A percentile compares a stretch with the other conserved stretches of the same genome.
phyloP scores from a whole-genome alignment of 2,888 invertebrate species.

The Notodonta ziczac region DNA sequence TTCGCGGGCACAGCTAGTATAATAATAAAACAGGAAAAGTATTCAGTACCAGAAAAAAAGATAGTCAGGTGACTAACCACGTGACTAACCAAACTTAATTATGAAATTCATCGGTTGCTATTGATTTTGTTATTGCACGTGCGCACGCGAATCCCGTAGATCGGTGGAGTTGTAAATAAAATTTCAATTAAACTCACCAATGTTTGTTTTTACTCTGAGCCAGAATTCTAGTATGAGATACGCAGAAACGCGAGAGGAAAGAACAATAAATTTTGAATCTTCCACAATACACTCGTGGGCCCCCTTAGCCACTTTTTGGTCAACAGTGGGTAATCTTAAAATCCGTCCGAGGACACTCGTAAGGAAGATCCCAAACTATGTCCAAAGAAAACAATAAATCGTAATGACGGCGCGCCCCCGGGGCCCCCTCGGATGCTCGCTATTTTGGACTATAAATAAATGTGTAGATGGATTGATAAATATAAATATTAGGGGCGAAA shows the following conservation, averaged over 20 bases:
- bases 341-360: conserved; percentile 62
- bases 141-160: conserved; percentile 13
- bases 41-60: conserved; percentile 31
- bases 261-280: conserved; percentile 33
- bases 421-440: conserved; percentile 81
- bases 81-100: conserved; percentile 13
- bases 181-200: conserved; percentile 20
- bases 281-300: conserved; percentile 48
- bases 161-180: conserved; percentile 19
- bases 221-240: conserved; percentile 30
- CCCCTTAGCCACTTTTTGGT: conserved; percentile 49
- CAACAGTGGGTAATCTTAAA: conserved; percentile 62
- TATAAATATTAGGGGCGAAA: conserved; percentile 85
- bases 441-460: conserved; percentile 83
- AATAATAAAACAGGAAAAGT: conserved; percentile 54
- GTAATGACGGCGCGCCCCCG: conserved; percentile 77
- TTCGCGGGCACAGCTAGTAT: too few relatives aligned
- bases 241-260: conserved; percentile 12
- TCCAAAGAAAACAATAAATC: conserved; percentile 83
- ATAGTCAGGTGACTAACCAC: conserved; percentile 1
- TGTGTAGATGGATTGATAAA: conserved; percentile 85
- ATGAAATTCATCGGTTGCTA: conserved; percentile 12
- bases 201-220: conserved; percentile 20
- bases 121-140: conserved; percentile 10
- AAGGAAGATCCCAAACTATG: conserved; percentile 69